A percentile compares a stretch with the other conserved stretches of the same genome.
phyloP scores from a whole-genome alignment of 2,888 invertebrate genomes.

The Flexamia atlantica region DNA sequence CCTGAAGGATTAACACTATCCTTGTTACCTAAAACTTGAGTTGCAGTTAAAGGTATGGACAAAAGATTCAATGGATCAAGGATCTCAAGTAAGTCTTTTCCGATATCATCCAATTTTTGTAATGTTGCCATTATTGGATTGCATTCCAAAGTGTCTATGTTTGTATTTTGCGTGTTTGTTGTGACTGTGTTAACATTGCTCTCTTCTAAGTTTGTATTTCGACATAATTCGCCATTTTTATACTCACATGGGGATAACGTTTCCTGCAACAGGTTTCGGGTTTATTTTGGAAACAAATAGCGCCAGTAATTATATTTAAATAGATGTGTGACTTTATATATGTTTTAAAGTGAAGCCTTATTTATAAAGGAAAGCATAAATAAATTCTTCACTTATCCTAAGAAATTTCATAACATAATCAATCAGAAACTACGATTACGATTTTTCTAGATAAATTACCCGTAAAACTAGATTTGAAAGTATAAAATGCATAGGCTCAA shows the following conservation, averaged over 20 bases:
- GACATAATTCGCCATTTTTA: background rate
- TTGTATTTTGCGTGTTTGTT: background rate
- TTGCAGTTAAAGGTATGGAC: background rate
- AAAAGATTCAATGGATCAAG: background rate
- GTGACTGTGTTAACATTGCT: background rate
- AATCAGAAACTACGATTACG: too few species aligned
- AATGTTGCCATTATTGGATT: background rate
- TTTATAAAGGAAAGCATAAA: too few species aligned
- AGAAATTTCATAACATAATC: too few species aligned
- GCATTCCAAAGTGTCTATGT: background rate
- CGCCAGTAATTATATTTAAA: too few species aligned
- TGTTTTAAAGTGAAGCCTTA: too few species aligned
- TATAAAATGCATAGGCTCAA: too few species aligned
- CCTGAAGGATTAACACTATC: background rate
- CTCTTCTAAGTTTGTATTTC: background rate
- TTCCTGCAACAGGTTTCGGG: background rate
- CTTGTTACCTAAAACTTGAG: background rate
- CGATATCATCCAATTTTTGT: background rate
- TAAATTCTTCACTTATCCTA: too few species aligned
- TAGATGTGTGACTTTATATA: too few species aligned
- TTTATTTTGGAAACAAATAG: too few species aligned
- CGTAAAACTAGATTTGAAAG: too few species aligned
- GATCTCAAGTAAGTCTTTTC: background rate
- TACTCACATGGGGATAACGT: background rate
- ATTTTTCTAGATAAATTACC: too few species aligned